Evolutionary conservation across 2,797 vertebrate genomes (phyloP), one percentile per base, ranked within the genome.

Genomic region (Falco novaeseelandiae): DNA sequence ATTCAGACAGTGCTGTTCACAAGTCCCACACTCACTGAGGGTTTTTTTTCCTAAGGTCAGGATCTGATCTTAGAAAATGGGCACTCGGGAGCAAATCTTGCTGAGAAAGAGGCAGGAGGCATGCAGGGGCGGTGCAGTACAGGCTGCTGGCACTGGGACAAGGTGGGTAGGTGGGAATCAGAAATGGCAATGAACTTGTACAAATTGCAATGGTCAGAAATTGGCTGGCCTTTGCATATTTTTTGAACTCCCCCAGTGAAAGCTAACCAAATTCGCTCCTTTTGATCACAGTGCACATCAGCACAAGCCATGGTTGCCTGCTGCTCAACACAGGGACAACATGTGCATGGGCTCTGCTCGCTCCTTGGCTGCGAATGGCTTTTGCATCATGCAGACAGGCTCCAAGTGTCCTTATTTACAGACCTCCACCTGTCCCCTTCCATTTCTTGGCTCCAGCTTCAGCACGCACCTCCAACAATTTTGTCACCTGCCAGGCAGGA

Each of bases 361-460:
- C 21, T 34, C 29, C 22, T 42, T 51, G 74, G 55, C 74, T 0
- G 1, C 51, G 29, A 94, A 55, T 1, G 0, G 51, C 58, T 89
- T 76, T 71, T 51, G 74, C 62, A 51, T 7, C 2, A 0, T 0
- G 1, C 79, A 59, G 80, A 25, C 66, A 81, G 62, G 22, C 74
- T 93, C 59, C 44, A 40, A 55, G 51, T 21, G 27, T 80, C 81
- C 81, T 86, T 91, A 80, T 88, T 96, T 90, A 87, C 92, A 86
- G 69, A 59, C 5, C 40, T 93, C 89, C 93, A 89, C 84, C 78
- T 87, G 84, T 80, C 71, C 17, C 27, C 9, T 44, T 86, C 70
- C 23, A 26, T 20, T 73, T 83, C 86, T 51, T 91, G 81, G 87
- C 90, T 96, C 58, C 29, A 14, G 46, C 46, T 82, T 65, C 62